phyloP scores from a whole-genome alignment of 2,888 invertebrate species.

The Teinopalpus imperialis region DNA sequence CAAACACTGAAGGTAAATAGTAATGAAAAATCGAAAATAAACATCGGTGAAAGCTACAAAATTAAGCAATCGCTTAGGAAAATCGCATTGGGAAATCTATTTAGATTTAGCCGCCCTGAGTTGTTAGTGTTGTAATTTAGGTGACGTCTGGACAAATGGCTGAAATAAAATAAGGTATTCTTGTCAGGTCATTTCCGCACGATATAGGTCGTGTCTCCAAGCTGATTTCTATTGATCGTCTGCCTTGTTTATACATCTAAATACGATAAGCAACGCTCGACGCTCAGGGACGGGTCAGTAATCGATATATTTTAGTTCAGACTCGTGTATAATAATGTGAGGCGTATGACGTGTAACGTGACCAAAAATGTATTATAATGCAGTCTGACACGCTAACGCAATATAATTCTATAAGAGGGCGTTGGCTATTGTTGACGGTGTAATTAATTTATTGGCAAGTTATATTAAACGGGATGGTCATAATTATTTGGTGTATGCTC shows the following conservation, averaged over 20 bases:
- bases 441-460: conserved; percentile 19
- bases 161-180: conserved; percentile 3
- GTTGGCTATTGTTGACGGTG: not conserved
- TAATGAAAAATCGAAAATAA: no score
- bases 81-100: no score
- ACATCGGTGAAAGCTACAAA: no score
- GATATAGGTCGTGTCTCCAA: conserved; percentile 36
- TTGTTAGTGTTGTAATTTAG: no score
- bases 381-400: conserved; percentile 9
- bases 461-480: no score
- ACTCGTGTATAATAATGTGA: conserved; percentile 33
- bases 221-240: conserved; percentile 58
- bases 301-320: conserved; percentile 45
- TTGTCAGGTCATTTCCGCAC: conserved; percentile 29
- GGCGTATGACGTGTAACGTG: conserved; percentile 20
- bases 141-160: conserved; percentile 21
- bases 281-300: conserved; percentile 52
- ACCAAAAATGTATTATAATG: conserved; percentile 20
- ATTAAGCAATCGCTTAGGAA: no score
- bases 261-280: conserved; percentile 45
- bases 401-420: conserved; percentile 2
- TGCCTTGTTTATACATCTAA: conserved; percentile 55
- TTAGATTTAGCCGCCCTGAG: no score
- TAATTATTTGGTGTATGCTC: no score
- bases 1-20: no score